These are phyloP conservation scores for Rhincodon typus DNA, from an alignment of 2,797 vertebrate species.

Conservation along the genomic window DNA sequence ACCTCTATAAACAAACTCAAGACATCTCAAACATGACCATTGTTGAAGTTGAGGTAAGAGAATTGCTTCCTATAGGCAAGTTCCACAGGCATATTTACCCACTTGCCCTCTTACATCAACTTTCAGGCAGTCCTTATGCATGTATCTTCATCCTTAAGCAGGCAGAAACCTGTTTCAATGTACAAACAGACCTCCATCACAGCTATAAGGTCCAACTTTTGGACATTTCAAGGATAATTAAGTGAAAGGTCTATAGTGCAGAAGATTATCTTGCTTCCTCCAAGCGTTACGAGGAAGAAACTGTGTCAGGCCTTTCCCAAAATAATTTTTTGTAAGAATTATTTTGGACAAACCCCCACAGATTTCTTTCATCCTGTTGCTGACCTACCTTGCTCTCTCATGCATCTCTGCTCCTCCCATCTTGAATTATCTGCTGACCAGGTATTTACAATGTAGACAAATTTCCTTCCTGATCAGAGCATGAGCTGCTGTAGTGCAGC, in stretches of 20 bases:
- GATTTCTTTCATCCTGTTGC: background rate
- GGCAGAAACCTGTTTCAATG: background rate
- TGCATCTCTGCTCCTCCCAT: background rate
- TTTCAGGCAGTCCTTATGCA: background rate
- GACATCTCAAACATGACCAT: too few relatives aligned
- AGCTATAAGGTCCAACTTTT: background rate
- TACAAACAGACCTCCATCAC: background rate
- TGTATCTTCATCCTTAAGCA: background rate
- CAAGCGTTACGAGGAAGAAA: background rate
- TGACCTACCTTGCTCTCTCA: background rate
- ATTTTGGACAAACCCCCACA: background rate
- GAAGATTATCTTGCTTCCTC: background rate
- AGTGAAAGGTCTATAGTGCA: background rate
- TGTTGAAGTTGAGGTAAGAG: too few relatives aligned
- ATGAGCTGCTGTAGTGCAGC: background rate
- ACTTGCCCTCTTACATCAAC: background rate
- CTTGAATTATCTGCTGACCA: background rate
- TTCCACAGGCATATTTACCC: background rate
- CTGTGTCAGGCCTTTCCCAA: background rate
- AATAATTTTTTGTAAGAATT: background rate
- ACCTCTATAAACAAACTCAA: too few relatives aligned
- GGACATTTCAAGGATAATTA: background rate
- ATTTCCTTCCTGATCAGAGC: background rate
- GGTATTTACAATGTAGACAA: background rate
- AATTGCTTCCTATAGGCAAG: too few relatives aligned